Evolutionary conservation across 2,888 invertebrate genomes (phyloP), one percentile per base, ranked within the genome.

Genomic region (Zaprionus bogoriensis): DNA sequence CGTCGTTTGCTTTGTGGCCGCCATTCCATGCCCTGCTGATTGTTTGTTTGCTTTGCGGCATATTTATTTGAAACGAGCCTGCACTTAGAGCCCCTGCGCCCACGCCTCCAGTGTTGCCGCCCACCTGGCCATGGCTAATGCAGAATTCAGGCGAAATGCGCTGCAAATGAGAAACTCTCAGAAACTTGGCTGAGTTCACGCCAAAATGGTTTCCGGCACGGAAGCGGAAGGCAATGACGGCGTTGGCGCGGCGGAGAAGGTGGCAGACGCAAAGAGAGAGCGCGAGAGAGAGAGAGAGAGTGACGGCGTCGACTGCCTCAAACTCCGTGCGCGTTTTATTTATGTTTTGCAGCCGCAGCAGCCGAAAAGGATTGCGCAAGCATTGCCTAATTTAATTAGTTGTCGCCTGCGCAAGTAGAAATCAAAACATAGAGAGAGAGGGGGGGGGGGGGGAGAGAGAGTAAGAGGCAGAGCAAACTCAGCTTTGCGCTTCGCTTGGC

Each of bases 31-130:
- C 23, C 28, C 42, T 54, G 67, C 63, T 70, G 75, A 81, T 84
- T 84, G 82, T 77, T 84, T 86, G 86, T 87, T 86, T 86, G 76
- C 82, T 77, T 87, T 87, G 87, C 77, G 86, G 85, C 82, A 87
- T 87, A 87, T 87, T 87, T 87, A 87, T 80, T 87, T 85, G 72
- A 81, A 80, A 85, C 73, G 85, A 85, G 85, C 71, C 74, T 83
- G 87, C 85, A 87, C 83, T 87, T 76, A 81, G 78, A 68, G 20
- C 46, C 38, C 38, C 47, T 19, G 41, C 19, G 28, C 17, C n/a
- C 28, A 14, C 12, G 14, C 42, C 27, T 22, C 27, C 27, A n/a
- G n/a, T n/a, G n/a, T 41, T 32, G 12, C 36, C 30, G 5, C 30
- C 3, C 30, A 25, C 9, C 20, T 17, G 6, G 67, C 60, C 55